Evolutionary conservation across 2,113 vertebrate species (phyloP).

Genomic region (Mungos mungo): DNA sequence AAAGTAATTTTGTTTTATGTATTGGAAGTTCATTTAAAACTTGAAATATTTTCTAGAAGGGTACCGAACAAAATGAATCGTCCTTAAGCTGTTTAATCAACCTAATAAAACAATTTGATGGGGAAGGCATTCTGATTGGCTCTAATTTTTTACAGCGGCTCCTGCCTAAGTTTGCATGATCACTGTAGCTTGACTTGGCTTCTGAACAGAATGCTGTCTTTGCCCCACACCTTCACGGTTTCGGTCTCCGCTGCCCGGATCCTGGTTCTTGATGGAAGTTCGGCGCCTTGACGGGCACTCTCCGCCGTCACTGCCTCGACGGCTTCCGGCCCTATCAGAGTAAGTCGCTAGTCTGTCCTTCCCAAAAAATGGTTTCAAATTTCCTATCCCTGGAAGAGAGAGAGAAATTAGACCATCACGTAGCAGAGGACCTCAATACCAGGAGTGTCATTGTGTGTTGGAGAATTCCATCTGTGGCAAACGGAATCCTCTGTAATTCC

Average conservation of each 20-base stretch:
- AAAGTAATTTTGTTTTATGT: conserved; percentile 87
- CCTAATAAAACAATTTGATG: conserved; percentile 86
- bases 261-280: neutral
- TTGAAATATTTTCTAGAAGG: conserved; percentile 90
- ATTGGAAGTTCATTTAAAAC: conserved; percentile 87
- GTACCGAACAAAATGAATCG: conserved; percentile 85
- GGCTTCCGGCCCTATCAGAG: neutral
- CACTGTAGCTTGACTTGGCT: rapidly evolving
- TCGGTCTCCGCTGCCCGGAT: neutral
- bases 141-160: neutral
- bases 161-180: neutral
- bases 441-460: neutral
- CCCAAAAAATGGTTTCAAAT: neutral
- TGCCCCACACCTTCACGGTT: rapidly evolving
- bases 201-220: neutral
- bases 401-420: neutral
- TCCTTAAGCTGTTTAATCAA: conserved; percentile 87
- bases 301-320: neutral
- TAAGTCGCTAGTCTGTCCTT: neutral
- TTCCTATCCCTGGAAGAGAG: neutral
- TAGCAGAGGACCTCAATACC: neutral
- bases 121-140: conserved; percentile 76
- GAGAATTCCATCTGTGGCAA: neutral
- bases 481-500: neutral
- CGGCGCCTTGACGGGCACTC: neutral